Evolutionary conservation across 2,888 invertebrate genomes (phyloP).

Genomic region (Cataglyphis cursor): DNA sequence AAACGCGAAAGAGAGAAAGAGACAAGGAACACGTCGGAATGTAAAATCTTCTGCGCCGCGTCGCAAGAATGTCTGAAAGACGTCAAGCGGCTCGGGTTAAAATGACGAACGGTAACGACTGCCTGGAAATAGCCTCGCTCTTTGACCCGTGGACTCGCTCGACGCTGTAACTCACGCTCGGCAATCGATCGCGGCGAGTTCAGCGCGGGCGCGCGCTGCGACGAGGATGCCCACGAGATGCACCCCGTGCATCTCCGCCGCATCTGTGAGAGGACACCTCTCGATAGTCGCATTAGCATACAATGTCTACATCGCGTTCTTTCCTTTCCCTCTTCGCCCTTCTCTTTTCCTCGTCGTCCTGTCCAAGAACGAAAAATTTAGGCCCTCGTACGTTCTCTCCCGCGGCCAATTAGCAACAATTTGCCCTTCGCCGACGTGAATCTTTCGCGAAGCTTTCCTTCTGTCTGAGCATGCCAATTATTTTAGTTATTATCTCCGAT

Average conservation of each 20-base stretch:
- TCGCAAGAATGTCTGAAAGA: conserved; percentile 2
- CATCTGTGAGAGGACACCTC: conserved; percentile 23
- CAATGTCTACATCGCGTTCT: conserved; percentile 39
- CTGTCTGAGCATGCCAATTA: conserved; percentile 18
- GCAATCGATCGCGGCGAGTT: conserved; percentile 50
- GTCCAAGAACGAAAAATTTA: conserved; percentile 32
- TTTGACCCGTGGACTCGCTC: conserved; percentile 60
- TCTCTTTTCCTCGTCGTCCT: conserved; percentile 4
- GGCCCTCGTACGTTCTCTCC: conserved; percentile 32
- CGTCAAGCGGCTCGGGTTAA: conserved; percentile 29
- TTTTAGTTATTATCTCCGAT: conserved; percentile 16
- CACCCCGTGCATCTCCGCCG: not conserved
- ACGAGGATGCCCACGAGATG: conserved; percentile 42
- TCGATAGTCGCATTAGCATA: conserved; percentile 47
- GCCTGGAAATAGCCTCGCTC: conserved; percentile 56
- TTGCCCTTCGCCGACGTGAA: conserved; percentile 34
- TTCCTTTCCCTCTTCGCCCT: not conserved
- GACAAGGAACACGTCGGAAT: not conserved
- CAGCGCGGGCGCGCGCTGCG: conserved; percentile 17
- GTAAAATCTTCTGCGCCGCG: not conserved
- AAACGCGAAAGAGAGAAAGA: not conserved
- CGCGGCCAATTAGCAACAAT: conserved; percentile 51
- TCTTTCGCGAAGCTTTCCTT: not conserved
- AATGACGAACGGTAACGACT: conserved; percentile 54
- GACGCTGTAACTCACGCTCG: conserved; percentile 51